Evolutionary conservation across 2,113 vertebrate genomes (phyloP), one percentile per base, ranked within the genome.

Genomic region (Gymnobelideus leadbeateri): DNA sequence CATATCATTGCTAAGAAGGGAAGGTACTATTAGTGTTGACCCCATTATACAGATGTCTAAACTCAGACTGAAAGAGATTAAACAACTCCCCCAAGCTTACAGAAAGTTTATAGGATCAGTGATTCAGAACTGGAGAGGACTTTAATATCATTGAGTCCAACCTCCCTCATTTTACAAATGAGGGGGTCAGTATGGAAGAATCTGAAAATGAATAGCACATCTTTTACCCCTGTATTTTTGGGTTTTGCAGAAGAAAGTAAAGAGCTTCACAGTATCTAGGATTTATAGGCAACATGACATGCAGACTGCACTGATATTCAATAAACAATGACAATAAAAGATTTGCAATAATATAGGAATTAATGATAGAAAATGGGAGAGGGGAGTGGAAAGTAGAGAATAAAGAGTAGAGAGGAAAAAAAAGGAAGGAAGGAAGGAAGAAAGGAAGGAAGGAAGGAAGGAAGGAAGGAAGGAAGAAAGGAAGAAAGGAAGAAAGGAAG

Each of bases 181-280:
- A 77, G 16, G 61, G n/a, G 37, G 14, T 77, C 61, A n/a, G 3
- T 77, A 77, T 91, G 61, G 77, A 19, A 49, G 25, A 94, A 94
- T 94, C 84, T 91, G 68, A 95, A 97, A 96, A 92, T 95, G 52
- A 47, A n/a, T 95, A 90, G 96, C 94, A 94, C 95, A 95, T 96
- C 91, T 92, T 89, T 93, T 96, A 24, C 49, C 96, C 94, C 61
- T 92, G 21, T 23, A 43, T 43, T 84, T 84, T 31, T 57, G 51
- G 51, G n/a, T 84, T 84, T 43, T 1, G 43, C 5, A 37, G 49
- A n/a, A 91, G 93, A 95, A 49, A 90, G 8, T 77, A 89, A 96
- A 94, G 46, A 96, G 90, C 53, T 94, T 92, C 37, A 94, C 12
- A 4, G 43, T 47, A 96, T 46, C 92, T 54, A 91, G 19, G 92